Conservation (phyloP, 2,888 invertebrate species). For the Microctonus hyperodae region DNA sequence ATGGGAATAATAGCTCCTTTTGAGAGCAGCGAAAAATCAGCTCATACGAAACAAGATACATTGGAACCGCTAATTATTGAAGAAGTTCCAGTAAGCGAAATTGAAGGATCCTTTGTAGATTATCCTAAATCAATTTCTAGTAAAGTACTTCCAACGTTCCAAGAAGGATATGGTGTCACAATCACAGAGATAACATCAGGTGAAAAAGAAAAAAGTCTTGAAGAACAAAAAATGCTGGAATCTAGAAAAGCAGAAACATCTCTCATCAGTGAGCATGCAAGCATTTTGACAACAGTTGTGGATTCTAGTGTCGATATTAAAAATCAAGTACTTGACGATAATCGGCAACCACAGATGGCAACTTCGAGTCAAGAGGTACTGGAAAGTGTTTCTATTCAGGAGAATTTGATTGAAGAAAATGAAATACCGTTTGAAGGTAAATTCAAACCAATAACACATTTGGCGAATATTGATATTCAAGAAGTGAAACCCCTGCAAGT, state of each 20-base stretch:
- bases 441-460: conserved; percentile 59
- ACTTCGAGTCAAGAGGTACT: conserved; percentile 63
- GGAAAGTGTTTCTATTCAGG: conserved; percentile 67
- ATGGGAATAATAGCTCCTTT: conserved; percentile 47
- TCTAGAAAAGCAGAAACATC: conserved; percentile 49
- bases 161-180: conserved; percentile 66
- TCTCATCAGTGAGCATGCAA: conserved; percentile 50
- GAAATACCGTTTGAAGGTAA: conserved; percentile 59
- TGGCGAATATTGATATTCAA: conserved; percentile 62
- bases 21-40: conserved; percentile 46
- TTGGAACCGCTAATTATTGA: conserved; percentile 52
- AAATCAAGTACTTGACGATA: conserved; percentile 42
- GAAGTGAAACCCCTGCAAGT: conserved; percentile 60
- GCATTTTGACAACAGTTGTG: conserved; percentile 51
- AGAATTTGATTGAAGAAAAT: conserved; percentile 63
- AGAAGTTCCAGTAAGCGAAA: conserved; percentile 50
- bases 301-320: conserved; percentile 57
- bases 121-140: conserved; percentile 48
- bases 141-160: conserved; percentile 57
- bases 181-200: conserved; percentile 67
- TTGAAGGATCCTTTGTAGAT: conserved; percentile 49
- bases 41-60: conserved; percentile 50
- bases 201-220: conserved; percentile 67
- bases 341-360: conserved; percentile 61
- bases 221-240: conserved; percentile 55